A percentile compares a stretch with the other conserved stretches of the same genome.
phyloP scores from a whole-genome alignment of 92 coral and sea anemone species.

The Epizoanthus stellaris region DNA sequence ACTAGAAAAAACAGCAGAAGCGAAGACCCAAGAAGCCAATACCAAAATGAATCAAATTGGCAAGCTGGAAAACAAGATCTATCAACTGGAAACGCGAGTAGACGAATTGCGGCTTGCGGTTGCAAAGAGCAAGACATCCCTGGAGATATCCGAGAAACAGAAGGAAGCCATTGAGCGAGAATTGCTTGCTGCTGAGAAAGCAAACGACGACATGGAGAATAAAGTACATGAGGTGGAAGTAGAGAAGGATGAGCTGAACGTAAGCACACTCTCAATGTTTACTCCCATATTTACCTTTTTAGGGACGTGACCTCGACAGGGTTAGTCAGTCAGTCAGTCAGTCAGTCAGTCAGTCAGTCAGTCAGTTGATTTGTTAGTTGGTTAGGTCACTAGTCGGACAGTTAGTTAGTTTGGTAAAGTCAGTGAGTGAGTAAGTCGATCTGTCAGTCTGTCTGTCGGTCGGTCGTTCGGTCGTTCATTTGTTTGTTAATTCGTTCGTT shows the following conservation, averaged over 20 bases:
- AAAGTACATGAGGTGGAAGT: slow-evolving; percentile 50
- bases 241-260: slow-evolving; percentile 55
- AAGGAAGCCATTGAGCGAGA: slow-evolving; percentile 66
- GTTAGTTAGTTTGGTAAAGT: not conserved
- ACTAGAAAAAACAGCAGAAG: slow-evolving; percentile 38
- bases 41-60: slow-evolving; percentile 69
- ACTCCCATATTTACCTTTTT: no score
- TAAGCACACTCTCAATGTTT: not conserved
- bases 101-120: slow-evolving; percentile 65
- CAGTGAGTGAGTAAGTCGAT: not conserved
- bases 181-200: slow-evolving; percentile 52
- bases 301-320: no score
- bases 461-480: not conserved
- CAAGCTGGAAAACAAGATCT: slow-evolving; percentile 66
- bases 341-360: slow-evolving; percentile 6
- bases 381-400: not conserved
- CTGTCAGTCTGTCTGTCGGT: not conserved
- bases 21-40: slow-evolving; percentile 30
- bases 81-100: slow-evolving; percentile 61
- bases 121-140: slow-evolving; percentile 60
- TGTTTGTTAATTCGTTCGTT: not conserved
- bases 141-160: slow-evolving; percentile 67
- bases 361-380: not conserved
- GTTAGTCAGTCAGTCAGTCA: slow-evolving; percentile 10
- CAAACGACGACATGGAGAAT: slow-evolving; percentile 62